Evolutionary conservation across 2,888 invertebrate species (phyloP).

Genomic region (Drosophila acutilabella): DNA sequence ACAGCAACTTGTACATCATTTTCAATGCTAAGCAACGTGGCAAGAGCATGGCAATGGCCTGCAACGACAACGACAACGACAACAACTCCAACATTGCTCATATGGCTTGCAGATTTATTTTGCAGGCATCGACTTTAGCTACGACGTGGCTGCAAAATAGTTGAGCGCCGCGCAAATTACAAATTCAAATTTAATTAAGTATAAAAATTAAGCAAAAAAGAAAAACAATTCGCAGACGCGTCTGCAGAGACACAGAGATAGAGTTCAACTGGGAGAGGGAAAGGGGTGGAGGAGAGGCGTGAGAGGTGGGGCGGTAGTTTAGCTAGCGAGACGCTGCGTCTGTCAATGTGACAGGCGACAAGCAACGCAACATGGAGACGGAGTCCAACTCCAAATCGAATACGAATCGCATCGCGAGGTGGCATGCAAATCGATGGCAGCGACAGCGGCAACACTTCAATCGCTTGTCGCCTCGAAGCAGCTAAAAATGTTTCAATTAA

Average conservation of each 20-base stretch:
- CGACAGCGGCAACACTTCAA: slow-evolving; percentile 67
- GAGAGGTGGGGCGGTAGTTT: neutral
- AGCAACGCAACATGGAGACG: slow-evolving; percentile 72
- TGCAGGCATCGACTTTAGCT: slow-evolving; percentile 57
- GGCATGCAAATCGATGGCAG: slow-evolving; percentile 76
- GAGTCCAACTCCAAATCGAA: slow-evolving; percentile 21
- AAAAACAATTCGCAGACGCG: slow-evolving; percentile 67
- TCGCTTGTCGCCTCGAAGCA: slow-evolving; percentile 65
- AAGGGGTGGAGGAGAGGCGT: neutral
- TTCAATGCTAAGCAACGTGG: slow-evolving; percentile 79
- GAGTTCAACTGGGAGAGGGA: neutral
- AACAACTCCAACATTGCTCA: slow-evolving; percentile 57
- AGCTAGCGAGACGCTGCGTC: slow-evolving; percentile 39
- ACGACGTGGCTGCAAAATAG: slow-evolving; percentile 57
- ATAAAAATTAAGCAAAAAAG: slow-evolving; percentile 76
- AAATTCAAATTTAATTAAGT: slow-evolving; percentile 80
- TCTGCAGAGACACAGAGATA: slow-evolving; percentile 64
- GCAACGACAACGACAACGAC: slow-evolving; percentile 48
- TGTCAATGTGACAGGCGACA: slow-evolving; percentile 80
- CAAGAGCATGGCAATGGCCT: slow-evolving; percentile 69
- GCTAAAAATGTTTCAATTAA: slow-evolving; percentile 80
- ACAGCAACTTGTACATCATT: slow-evolving; percentile 80
- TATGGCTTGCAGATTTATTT: slow-evolving; percentile 77
- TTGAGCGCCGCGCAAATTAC: slow-evolving; percentile 72
- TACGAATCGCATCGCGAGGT: slow-evolving; percentile 10